phyloP scores from a whole-genome alignment of 2,113 vertebrate species.

The Picathartes gymnocephalus region DNA sequence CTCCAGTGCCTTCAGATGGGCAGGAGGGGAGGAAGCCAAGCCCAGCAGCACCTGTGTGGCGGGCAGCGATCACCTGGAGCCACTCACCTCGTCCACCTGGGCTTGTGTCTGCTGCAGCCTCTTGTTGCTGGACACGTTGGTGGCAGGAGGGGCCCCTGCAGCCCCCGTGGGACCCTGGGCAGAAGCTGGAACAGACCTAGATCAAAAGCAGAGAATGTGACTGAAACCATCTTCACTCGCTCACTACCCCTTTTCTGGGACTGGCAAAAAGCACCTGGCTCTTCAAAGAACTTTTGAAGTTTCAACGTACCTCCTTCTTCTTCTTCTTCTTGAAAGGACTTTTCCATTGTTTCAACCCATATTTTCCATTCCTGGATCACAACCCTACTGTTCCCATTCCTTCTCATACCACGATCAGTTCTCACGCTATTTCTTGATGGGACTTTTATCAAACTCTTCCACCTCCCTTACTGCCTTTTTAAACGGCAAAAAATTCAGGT shows the following conservation, averaged over 20 bases:
- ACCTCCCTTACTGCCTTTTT: background rate
- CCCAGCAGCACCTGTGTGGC: background rate
- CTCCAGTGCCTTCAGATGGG: background rate
- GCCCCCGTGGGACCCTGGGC: conserved; percentile 69
- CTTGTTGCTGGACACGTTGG: conserved; percentile 86
- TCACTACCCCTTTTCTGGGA: background rate
- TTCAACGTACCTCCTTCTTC: background rate
- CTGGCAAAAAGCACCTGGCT: background rate
- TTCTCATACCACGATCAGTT: background rate
- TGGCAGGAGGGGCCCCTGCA: conserved; percentile 46
- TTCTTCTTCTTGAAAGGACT: background rate
- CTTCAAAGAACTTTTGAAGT: background rate
- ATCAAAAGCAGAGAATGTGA: background rate
- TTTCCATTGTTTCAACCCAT: background rate
- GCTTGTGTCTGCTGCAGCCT: conserved; percentile 91
- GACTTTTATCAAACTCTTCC: background rate
- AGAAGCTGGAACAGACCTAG: conserved; percentile 83
- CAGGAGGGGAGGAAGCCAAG: background rate
- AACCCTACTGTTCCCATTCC: background rate
- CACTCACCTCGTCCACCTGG: conserved; percentile 86
- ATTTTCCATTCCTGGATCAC: background rate
- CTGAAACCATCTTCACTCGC: background rate
- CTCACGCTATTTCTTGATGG: background rate
- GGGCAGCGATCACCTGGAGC: background rate
- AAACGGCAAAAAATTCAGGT: background rate